A percentile compares a stretch with the other conserved stretches of the same genome.
Conservation (phyloP, 2,113 vertebrate species). For the Cynopterus brachyotis region DNA sequence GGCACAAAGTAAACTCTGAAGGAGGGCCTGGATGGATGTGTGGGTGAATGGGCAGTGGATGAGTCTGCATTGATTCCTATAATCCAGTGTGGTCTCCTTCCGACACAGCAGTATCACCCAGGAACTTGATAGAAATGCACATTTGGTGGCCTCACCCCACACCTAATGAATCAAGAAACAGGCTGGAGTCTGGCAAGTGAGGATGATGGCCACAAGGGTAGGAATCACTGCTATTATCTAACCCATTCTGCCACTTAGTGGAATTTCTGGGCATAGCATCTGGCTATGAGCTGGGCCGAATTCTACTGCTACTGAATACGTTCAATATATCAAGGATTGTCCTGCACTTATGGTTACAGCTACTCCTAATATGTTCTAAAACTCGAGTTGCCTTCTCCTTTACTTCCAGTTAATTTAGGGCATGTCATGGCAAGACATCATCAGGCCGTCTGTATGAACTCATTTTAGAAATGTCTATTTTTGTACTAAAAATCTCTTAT, state of each 20-base stretch:
- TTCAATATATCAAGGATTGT: neutral
- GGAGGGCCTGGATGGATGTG: too few species aligned
- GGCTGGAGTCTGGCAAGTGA: neutral
- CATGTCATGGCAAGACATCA: neutral
- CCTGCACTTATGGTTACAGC: neutral
- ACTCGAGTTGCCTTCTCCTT: neutral
- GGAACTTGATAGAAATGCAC: neutral
- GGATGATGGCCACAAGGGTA: fast-evolving
- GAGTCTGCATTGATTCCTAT: neutral
- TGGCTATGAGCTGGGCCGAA: neutral
- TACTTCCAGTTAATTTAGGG: neutral
- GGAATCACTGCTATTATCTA: neutral
- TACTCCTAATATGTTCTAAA: neutral
- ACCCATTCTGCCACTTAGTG: conserved; percentile 57
- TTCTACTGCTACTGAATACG: neutral
- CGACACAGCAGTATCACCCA: neutral
- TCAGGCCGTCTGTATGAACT: neutral
- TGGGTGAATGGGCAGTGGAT: neutral
- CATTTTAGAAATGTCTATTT: neutral
- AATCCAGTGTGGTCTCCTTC: neutral
- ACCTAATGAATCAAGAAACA: neutral
- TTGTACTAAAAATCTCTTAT: neutral
- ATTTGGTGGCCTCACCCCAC: neutral
- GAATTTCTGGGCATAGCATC: neutral
- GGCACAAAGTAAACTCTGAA: neutral